Evolutionary conservation across 2,113 vertebrate species (phyloP), one percentile per base, ranked within the genome.

Genomic region (Chrysemys picta): DNA sequence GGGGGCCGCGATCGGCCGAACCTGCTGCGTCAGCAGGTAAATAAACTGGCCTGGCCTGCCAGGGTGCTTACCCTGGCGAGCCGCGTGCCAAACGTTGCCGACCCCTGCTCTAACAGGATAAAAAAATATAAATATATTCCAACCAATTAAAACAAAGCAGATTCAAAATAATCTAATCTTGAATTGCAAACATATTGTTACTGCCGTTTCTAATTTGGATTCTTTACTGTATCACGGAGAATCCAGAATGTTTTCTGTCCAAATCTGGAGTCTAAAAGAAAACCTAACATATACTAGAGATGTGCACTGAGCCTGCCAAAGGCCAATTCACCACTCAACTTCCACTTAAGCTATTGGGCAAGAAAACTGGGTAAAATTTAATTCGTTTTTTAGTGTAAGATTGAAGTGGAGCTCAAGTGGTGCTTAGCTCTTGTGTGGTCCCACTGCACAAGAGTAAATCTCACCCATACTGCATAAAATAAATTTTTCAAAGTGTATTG

Each of bases 191-290:
- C 38, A 50, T 17, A 8, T 31, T 21, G 19, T 84, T 35, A 35
- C 21, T 89, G 11, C 65, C 52, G 80, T 0, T 0, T 2, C 2
- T 3, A 10, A 47, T 14, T 2, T 0, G 6, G 4, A 35, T 45
- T 88, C 21, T 29, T 76, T 22, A 25, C 59, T 50, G 69, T 4
- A 0, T 84, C 54, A 25, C 1, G 19, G 84, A 59, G 84, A 62
- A 12, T 1, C 0, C n/a, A 57, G 56, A 17, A 5, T 42, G 17
- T 19, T 35, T 24, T 82, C 16, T 78, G 42, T 47, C 42, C 38
- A 78, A 29, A 47, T 47, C 42, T 47, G 75, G 22, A 29, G 14
- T 78, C 42, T 78, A 12, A 14, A 10, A 78, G 42, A 42, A 47
- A 78, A 78, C 11, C 24, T 27, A 29, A 27, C 6, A 47, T 47